phyloP scores from a whole-genome alignment of 2,888 invertebrate species.

The Ochropacha duplaris region DNA sequence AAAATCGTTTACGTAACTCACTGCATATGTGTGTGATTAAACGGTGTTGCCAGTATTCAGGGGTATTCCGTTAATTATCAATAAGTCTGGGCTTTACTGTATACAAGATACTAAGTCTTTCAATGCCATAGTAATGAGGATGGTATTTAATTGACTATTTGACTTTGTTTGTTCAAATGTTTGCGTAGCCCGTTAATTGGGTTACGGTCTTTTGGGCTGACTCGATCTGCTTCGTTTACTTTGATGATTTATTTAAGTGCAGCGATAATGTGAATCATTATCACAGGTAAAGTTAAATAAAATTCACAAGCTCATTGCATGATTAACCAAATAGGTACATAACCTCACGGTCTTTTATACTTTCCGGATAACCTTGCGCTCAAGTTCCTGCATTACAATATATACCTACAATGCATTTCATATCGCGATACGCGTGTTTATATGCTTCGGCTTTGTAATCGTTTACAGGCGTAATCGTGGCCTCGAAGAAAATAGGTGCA shows the following conservation, averaged over 20 bases:
- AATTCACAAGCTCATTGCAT: constrained; percentile 18
- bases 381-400: constrained; percentile 79
- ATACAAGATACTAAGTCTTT: background rate
- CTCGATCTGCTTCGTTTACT: background rate
- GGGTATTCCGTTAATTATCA: background rate
- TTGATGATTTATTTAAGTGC: constrained; percentile 12
- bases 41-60: background rate
- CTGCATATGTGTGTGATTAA: background rate
- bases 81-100: background rate
- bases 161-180: constrained; percentile 28
- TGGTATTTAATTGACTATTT: constrained; percentile 4
- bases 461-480: background rate
- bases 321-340: constrained; percentile 59
- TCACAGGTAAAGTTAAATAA: constrained; percentile 14
- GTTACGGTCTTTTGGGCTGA: constrained; percentile 22
- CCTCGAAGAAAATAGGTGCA: background rate
- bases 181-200: constrained; percentile 29
- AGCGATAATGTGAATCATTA: constrained; percentile 27
- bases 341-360: constrained; percentile 58
- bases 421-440: constrained; percentile 40
- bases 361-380: constrained; percentile 75
- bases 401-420: constrained; percentile 61
- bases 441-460: constrained; percentile 52
- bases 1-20: constrained; percentile 63
- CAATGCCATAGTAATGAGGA: background rate